Percentiles rank a stretch among this genome's conserved stretches.
phyloP scores from a whole-genome alignment of 2,888 invertebrate species.

The Epinotia demarniana region DNA sequence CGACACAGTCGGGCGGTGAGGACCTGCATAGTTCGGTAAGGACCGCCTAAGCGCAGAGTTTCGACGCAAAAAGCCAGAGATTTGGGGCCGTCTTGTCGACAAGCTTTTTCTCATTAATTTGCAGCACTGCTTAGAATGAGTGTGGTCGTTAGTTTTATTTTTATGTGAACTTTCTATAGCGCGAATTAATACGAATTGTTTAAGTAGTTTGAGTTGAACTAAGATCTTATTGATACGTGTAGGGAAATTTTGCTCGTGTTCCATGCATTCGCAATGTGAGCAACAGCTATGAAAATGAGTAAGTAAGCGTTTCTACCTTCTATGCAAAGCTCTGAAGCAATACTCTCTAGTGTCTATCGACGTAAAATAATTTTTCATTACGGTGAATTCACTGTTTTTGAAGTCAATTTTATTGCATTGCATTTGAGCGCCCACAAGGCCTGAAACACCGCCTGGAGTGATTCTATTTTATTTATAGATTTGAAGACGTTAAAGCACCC shows the following conservation, averaged over 20 bases:
- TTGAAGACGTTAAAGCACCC: constrained; percentile 37
- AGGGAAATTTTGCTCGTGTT: background rate
- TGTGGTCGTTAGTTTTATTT: constrained; percentile 15
- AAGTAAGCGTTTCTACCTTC: no score
- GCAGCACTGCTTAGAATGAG: constrained; percentile 4
- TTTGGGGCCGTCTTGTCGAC: constrained; percentile 16
- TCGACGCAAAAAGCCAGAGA: constrained; percentile 20
- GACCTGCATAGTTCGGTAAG: constrained; percentile 33
- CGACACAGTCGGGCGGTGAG: constrained; percentile 42
- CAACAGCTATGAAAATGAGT: no score
- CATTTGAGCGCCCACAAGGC: constrained; percentile 1
- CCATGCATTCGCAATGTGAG: background rate
- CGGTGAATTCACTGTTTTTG: background rate
- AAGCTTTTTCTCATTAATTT: constrained; percentile 27
- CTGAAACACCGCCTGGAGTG: constrained; percentile 16
- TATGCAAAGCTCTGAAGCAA: no score
- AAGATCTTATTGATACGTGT: no score
- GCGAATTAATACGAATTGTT: background rate
- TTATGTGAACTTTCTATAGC: background rate
- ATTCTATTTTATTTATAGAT: constrained; percentile 31
- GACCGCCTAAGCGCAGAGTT: constrained; percentile 37
- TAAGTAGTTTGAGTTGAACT: background rate
- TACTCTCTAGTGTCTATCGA: background rate
- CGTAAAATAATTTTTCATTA: background rate
- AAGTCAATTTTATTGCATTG: constrained; percentile 12